A percentile compares a stretch with the other conserved stretches of the same genome.
Conservation (phyloP, 2,888 invertebrate genomes). For the Ischnura elegans region DNA sequence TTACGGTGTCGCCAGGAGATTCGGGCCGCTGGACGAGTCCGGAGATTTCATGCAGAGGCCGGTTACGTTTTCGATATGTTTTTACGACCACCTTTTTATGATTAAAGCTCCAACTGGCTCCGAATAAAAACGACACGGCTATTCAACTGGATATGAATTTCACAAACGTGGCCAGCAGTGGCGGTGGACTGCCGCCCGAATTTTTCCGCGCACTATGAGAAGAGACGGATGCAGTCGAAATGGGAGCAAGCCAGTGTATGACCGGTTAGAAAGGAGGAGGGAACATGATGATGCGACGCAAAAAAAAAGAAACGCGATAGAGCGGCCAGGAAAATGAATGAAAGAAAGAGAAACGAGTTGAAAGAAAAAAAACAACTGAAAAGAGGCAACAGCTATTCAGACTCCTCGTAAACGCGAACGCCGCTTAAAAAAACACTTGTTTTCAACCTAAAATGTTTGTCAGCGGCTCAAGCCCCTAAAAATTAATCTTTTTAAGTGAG, state of each 20-base stretch:
- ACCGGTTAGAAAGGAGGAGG: background rate
- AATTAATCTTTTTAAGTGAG: background rate
- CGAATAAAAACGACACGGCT: background rate
- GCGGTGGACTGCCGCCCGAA: background rate
- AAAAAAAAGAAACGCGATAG: too few relatives aligned
- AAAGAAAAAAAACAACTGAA: background rate
- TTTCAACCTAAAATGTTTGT: background rate
- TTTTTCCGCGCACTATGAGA: background rate
- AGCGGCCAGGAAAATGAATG: background rate
- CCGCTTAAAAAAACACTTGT: background rate
- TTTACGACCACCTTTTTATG: background rate
- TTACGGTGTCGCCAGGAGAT: background rate
- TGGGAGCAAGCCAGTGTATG: too few relatives aligned
- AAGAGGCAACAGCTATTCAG: background rate
- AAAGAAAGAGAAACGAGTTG: too few relatives aligned
- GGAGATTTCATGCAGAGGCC: background rate
- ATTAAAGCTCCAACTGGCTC: background rate
- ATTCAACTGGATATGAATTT: background rate
- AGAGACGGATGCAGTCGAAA: background rate
- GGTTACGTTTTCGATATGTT: background rate
- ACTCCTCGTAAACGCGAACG: background rate
- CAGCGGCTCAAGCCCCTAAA: background rate
- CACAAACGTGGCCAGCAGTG: background rate
- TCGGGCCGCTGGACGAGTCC: background rate
- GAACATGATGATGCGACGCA: too few relatives aligned